These are phyloP conservation scores for Ganaspis sp. DNA, from an alignment of 1,140 invertebrate genomes.

Conservation along the genomic window DNA sequence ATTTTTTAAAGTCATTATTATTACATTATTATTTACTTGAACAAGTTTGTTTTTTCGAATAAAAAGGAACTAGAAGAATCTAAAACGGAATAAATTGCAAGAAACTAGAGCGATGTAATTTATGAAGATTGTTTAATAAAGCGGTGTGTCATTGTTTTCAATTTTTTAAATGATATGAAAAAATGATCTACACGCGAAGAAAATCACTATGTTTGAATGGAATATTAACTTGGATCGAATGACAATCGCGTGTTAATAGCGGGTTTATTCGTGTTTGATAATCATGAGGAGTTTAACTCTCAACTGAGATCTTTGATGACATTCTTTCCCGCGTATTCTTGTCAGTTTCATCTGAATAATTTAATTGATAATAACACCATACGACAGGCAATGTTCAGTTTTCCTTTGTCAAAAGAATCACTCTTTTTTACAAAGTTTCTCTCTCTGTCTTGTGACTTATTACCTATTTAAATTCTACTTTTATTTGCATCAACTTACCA, in stretches of 20 bases:
- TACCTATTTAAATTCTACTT: too few relatives aligned
- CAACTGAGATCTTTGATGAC: background rate
- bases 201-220: background rate
- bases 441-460: too few relatives aligned
- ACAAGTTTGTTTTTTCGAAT: background rate
- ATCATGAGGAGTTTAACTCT: background rate
- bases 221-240: background rate
- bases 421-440: constrained; percentile 44
- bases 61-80: background rate
- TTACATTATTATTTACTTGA: too few relatives aligned
- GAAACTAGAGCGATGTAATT: background rate
- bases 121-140: background rate
- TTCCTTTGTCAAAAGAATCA: background rate
- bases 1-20: too few relatives aligned
- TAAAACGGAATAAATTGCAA: background rate
- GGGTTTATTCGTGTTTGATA: background rate
- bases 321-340: background rate
- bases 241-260: background rate
- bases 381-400: background rate
- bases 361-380: constrained; percentile 3
- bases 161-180: background rate
- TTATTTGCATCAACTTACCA: constrained; percentile 80
- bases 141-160: background rate
- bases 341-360: background rate
- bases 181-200: background rate